Conservation (phyloP, 23 tunicate genomes). For the Pegea sp. region DNA sequence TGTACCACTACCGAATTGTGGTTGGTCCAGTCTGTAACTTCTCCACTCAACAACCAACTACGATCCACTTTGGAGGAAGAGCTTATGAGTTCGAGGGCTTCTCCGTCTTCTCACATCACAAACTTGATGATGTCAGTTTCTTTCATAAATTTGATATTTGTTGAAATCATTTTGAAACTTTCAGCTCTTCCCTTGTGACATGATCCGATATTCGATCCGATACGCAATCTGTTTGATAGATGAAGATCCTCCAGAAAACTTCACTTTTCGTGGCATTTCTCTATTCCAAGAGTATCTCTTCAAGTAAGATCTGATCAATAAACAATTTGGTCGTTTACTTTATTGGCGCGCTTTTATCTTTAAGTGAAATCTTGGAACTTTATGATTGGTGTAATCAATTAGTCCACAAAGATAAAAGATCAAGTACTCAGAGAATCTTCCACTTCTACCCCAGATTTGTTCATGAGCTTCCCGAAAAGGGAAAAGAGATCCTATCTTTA, state of each 20-base stretch:
- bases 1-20: conserved; percentile 74
- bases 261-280: conserved; percentile 63
- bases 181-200: conserved; percentile 67
- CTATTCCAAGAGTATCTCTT: conserved; percentile 81
- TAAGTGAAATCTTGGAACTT: conserved; percentile 65
- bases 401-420: conserved; percentile 6
- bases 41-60: conserved; percentile 29
- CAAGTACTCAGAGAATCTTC: conserved; percentile 21
- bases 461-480: conserved; percentile 46
- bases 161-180: background rate
- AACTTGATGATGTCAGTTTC: conserved; percentile 16
- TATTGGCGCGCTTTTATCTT: no score
- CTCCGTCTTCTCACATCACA: conserved; percentile 70
- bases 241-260: conserved; percentile 81
- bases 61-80: conserved; percentile 36
- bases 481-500: conserved; percentile 68
- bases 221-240: conserved; percentile 75
- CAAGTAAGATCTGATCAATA: conserved; percentile 27
- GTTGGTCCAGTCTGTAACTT: conserved; percentile 76
- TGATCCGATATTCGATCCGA: conserved; percentile 73
- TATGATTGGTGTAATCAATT: conserved; percentile 66
- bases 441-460: conserved; percentile 92
- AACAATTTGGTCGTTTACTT: no score
- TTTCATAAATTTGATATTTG: background rate
- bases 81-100: conserved; percentile 81